These are phyloP conservation scores for Lithobates pipiens DNA, from an alignment of 2,797 vertebrate species.

Conservation along the genomic window DNA sequence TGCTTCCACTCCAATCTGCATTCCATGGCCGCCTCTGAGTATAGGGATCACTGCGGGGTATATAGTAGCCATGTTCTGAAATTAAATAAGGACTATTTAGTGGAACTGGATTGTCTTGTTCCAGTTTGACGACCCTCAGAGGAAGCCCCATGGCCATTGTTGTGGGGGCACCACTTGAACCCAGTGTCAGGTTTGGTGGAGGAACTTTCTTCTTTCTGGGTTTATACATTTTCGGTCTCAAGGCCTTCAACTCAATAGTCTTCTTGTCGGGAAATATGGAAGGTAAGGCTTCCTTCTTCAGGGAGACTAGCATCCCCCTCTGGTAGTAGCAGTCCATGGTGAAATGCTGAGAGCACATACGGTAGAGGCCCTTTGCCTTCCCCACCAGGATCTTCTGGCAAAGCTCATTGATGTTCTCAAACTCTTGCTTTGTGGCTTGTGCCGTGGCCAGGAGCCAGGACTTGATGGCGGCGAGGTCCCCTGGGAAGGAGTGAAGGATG, in stretches of 20 bases:
- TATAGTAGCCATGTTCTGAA: not conserved
- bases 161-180: too few relatives aligned
- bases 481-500: slow-evolving; percentile 6
- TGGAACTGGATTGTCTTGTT: not conserved
- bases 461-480: not conserved
- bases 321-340: not conserved
- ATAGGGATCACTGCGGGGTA: not conserved
- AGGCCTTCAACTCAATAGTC: not conserved
- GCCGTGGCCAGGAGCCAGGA: not conserved
- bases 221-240: not conserved
- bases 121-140: not conserved
- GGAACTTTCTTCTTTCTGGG: not conserved
- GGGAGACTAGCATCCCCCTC: not conserved
- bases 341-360: slow-evolving; percentile 20
- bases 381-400: slow-evolving; percentile 2
- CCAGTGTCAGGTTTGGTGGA: not conserved
- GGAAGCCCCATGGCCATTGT: slow-evolving; percentile 7
- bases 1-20: not conserved
- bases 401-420: not conserved
- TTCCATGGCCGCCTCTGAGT: not conserved
- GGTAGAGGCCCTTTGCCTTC: not conserved
- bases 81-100: not conserved
- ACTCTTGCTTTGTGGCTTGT: slow-evolving; percentile 1
- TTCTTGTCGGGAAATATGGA: not conserved
- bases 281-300: slow-evolving; percentile 10